Evolutionary conservation across 2,888 invertebrate genomes (phyloP).

Genomic region (Eubasilissa splendida): DNA sequence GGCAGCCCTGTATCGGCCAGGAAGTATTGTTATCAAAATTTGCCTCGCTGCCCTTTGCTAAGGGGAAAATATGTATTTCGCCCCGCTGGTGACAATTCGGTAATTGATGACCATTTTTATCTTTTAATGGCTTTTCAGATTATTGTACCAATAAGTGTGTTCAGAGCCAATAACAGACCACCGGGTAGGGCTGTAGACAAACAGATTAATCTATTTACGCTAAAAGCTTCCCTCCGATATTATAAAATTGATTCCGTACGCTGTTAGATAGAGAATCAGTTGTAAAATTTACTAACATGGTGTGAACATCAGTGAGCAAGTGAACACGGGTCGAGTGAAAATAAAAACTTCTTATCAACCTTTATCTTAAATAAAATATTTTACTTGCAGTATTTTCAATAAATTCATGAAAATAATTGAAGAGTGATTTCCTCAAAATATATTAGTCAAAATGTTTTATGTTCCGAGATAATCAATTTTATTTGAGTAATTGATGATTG

Average conservation of each 20-base stretch:
- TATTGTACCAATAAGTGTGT: constrained; percentile 48
- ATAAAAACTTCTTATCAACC: no score
- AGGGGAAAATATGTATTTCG: constrained; percentile 43
- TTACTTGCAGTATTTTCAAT: no score
- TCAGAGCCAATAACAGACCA: constrained; percentile 41
- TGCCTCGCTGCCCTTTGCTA: constrained; percentile 3
- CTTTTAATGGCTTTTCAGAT: constrained; percentile 52
- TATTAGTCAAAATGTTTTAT: no score
- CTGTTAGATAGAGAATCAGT: constrained; percentile 8
- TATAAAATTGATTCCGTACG: constrained; percentile 47
- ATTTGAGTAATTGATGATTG: no score
- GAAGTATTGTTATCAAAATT: constrained; percentile 40
- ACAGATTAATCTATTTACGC: constrained; percentile 50
- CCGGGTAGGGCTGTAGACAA: constrained; percentile 13
- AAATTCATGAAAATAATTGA: no score
- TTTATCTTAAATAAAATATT: no score
- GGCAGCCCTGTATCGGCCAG: neutral
- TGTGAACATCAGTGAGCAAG: neutral
- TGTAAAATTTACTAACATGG: neutral
- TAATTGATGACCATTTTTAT: constrained; percentile 57
- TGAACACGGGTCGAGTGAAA: neutral
- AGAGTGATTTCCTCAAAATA: no score
- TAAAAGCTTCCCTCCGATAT: constrained; percentile 45
- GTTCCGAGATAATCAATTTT: no score
- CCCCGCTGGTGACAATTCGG: constrained; percentile 45